These are phyloP conservation scores for Sminthurides bifidus DNA, from an alignment of 1,140 invertebrate species.

Conservation along the genomic window DNA sequence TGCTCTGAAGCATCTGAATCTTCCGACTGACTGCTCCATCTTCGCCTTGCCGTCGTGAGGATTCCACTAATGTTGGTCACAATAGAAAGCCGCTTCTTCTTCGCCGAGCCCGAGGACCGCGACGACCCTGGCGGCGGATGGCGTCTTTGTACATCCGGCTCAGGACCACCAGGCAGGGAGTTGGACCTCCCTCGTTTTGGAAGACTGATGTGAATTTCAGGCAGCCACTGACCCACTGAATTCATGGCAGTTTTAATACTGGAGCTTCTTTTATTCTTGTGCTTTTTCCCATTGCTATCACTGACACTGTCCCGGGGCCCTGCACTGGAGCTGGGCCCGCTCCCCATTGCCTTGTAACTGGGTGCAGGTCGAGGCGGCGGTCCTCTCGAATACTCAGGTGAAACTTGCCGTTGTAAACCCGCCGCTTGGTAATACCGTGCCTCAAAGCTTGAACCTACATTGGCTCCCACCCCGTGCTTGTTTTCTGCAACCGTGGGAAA, in stretches of 20 bases:
- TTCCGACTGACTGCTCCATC: slow-evolving; percentile 45
- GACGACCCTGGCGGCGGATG: slow-evolving; percentile 21
- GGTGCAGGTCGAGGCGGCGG: too few species aligned
- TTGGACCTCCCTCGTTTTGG: slow-evolving; percentile 59
- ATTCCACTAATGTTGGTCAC: slow-evolving; percentile 67
- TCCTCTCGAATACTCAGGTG: too few species aligned
- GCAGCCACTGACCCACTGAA: slow-evolving; percentile 64
- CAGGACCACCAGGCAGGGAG: slow-evolving; percentile 55
- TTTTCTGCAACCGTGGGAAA: too few species aligned
- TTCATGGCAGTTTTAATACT: slow-evolving; percentile 67
- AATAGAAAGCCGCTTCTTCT: slow-evolving; percentile 52
- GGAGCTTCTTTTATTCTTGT: slow-evolving; percentile 55
- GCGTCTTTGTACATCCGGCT: slow-evolving; percentile 33
- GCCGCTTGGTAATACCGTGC: too few species aligned
- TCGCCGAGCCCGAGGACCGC: slow-evolving; percentile 36
- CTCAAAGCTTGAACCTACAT: too few species aligned
- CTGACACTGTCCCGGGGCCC: too few species aligned
- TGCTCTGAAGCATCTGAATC: slow-evolving; percentile 27
- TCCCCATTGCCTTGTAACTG: too few species aligned
- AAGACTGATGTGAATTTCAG: slow-evolving; percentile 55
- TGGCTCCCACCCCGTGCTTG: too few species aligned
- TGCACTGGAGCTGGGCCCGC: too few species aligned
- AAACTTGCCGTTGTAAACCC: too few species aligned
- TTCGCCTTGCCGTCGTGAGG: slow-evolving; percentile 55
- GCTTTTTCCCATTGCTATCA: slow-evolving; percentile 48